Base-by-base conservation (phyloP, 2,888 invertebrate genomes). In the Drosophila nr. fundita region DNA sequence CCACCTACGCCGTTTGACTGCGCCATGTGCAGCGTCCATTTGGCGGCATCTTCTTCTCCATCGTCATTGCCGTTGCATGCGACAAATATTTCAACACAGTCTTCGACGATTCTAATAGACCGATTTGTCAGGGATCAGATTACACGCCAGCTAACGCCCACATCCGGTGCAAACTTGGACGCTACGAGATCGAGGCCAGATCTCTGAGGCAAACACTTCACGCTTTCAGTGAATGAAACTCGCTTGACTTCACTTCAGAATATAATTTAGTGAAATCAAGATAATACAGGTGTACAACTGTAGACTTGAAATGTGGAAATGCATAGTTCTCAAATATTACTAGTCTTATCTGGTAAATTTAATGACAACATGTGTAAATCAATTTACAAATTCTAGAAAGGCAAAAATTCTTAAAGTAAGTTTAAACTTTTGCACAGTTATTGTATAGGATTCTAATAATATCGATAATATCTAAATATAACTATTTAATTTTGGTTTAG, bases 51-150 rank as follows among this genome's bases (percentile, higher is more conserved):
- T 57, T 61, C 67, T 27, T 8, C 58, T 45, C 57, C 64, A 24
- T 21, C 62, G 45, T 52, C 52, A 48, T 13, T 49, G 55, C 55
- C 67, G 64, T 80, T 78, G 81, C 85, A 89, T 86, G 90, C 92
- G 91, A 91, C 91, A 91, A 92, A 91, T 88, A 88, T 90, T 90
- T 91, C 90, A 87, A 90, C 90, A 87, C 88, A 88, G 89, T 84
- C 88, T 83, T 89, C 87, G 89, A 81, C 90, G 89, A 89, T 90
- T 91, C 91, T 91, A 91, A 91, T 91, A 91, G 91, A 90, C 91
- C 92, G 92, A 91, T 91, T 91, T 91, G 91, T 91, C 90, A 89
- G 91, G 90, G 90, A 92, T 91, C 91, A 91, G 91, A 91, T 91
- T 91, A 92, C 91, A 90, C 83, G 89, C 83, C 79, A 76, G 82